A percentile compares a stretch with the other conserved stretches of the same genome.
phyloP scores from a whole-genome alignment of 2,888 invertebrate genomes.

The Rhagophthalmus giganteus region DNA sequence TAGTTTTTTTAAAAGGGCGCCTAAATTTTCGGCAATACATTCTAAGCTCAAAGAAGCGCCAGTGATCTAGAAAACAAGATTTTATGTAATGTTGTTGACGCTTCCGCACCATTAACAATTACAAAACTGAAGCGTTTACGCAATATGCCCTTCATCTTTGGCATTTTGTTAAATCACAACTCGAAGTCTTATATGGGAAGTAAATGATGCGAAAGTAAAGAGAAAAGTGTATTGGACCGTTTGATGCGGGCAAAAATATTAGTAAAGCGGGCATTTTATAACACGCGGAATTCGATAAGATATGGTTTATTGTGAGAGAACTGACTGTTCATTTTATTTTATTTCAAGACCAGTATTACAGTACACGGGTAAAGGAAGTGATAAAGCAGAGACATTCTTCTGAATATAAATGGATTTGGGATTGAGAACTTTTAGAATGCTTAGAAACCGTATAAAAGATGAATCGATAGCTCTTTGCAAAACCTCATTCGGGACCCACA shows the following conservation, averaged over 20 bases:
- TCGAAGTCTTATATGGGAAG: slow-evolving; percentile 7
- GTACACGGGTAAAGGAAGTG: slow-evolving; percentile 14
- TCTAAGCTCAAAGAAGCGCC: slow-evolving; percentile 3
- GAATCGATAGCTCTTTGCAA: slow-evolving; percentile 20
- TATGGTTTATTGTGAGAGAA: background rate
- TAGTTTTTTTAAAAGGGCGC: too few species aligned
- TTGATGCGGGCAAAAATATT: slow-evolving; percentile 7
- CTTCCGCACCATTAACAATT: slow-evolving; percentile 16
- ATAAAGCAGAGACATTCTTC: slow-evolving; percentile 22
- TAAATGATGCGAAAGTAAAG: slow-evolving; percentile 14
- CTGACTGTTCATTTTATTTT: slow-evolving; percentile 3
- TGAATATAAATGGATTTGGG: slow-evolving; percentile 24
- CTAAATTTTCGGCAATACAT: too few species aligned
- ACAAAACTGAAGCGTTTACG: slow-evolving; percentile 11
- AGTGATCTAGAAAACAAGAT: slow-evolving; percentile 19
- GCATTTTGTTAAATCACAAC: slow-evolving; percentile 10
- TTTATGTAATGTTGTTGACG: slow-evolving; percentile 15
- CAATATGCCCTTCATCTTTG: slow-evolving; percentile 9
- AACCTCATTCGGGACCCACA: slow-evolving; percentile 11
- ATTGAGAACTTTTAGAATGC: too few species aligned
- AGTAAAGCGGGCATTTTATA: slow-evolving; percentile 6
- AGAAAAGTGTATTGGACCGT: slow-evolving; percentile 13
- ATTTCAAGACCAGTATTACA: slow-evolving; percentile 1
- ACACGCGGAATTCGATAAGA: background rate
- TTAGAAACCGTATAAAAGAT: slow-evolving; percentile 26